Evolutionary conservation across 2,113 vertebrate species (phyloP), one percentile per base, ranked within the genome.

Genomic region (Toxotes chatareus): DNA sequence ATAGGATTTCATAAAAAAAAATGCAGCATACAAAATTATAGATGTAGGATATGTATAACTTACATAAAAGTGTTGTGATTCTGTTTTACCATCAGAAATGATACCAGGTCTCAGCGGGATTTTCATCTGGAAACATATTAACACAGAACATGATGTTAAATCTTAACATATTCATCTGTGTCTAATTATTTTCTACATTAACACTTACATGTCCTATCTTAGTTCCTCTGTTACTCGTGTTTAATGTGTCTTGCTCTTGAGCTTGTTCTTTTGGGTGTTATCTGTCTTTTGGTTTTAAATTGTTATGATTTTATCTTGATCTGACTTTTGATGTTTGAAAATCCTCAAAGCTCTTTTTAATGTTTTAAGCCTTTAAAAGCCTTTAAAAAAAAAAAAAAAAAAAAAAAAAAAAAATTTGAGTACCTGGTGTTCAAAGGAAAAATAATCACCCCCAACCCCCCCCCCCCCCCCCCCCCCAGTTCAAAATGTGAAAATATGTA

Each of bases 291-390:
- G 4, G 10, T 67, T 76, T 78, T 57, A 34, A 67, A 17, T 76
- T 67, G 13, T 67, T 23, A 12, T 67, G 65, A 67, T 49, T 67
- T 63, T 1, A 81, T 78, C 47, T 74, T 14, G 17, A 13, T 70
- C 44, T 61, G 44, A 80, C 62, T 51, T 61, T 83, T 27, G 21
- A 59, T 71, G 51, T 70, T 78, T 64, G 42, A 23, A 60, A 55
- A 56, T 46, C 67, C 32, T 68, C 73, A 36, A 13, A 60, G 23
- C n/a, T 57, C 31, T 71, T 51, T 57, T 31, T 5, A 72, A 14
- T 19, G 55, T 40, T 64, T 53, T 32, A 53, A 51, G n/a, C 59
- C 53, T 36, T 79, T 83, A 47, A 27, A n/a, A 73, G n/a, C n/a
- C 9, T 40, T 40, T 40, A 7, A 49, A 64, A 27, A 21, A 74